Evolutionary conservation across 53 echinoderm and acorn worm species (phyloP).

Genomic region (Zoroaster sp.): DNA sequence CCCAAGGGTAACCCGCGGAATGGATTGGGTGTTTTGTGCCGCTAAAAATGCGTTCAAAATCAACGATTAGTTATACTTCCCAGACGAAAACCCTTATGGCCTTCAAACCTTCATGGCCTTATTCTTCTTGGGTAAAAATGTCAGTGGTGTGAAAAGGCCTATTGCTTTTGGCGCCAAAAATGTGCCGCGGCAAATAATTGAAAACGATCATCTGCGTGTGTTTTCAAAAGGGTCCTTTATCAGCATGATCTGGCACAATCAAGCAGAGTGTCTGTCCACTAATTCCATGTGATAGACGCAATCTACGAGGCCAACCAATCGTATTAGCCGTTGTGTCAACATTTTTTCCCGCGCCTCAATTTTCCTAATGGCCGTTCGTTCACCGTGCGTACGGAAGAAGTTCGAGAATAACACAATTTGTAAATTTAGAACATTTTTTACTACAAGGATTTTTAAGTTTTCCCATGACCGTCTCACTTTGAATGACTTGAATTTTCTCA

Average conservation of each 20-base stretch:
- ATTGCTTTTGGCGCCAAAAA: slow-evolving; percentile 8
- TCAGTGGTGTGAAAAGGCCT: not conserved
- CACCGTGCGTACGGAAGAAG: no score
- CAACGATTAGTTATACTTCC: no score
- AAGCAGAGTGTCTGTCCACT: slow-evolving; percentile 15
- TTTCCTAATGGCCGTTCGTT: not conserved
- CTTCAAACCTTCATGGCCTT: no score
- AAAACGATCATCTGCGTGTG: not conserved
- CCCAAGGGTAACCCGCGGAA: not conserved
- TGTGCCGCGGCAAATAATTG: not conserved
- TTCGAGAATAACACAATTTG: no score
- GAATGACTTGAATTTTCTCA: not conserved
- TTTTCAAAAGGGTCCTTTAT: not conserved
- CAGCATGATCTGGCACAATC: not conserved
- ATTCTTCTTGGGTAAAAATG: no score
- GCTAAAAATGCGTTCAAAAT: not conserved
- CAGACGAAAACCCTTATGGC: no score
- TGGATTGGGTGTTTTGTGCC: not conserved
- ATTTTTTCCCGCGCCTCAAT: slow-evolving; percentile 19
- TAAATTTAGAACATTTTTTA: no score
- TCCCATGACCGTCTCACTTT: not conserved
- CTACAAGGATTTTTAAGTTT: no score
- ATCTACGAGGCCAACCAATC: not conserved
- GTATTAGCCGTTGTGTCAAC: slow-evolving; percentile 6
- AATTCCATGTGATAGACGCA: slow-evolving; percentile 22